phyloP scores from a whole-genome alignment of 2,113 vertebrate species.

The Dicentrarchus labrax region DNA sequence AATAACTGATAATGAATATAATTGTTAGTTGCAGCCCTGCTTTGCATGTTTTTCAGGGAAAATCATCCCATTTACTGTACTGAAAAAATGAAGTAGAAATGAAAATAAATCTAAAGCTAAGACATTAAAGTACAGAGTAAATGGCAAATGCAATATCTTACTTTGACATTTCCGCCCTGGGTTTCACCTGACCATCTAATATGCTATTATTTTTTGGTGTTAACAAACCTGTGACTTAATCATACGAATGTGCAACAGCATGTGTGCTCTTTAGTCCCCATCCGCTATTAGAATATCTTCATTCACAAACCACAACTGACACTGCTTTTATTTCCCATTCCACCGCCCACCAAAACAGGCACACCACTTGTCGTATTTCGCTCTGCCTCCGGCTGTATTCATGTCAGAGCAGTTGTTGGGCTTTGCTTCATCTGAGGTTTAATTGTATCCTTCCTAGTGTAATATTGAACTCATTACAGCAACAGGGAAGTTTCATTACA shows the following conservation, averaged over 20 bases:
- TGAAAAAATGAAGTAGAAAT: not conserved
- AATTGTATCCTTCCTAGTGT: slow-evolving; percentile 53
- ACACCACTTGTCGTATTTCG: slow-evolving; percentile 15
- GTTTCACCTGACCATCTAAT: not conserved
- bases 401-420: slow-evolving; percentile 44
- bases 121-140: not conserved
- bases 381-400: slow-evolving; percentile 42
- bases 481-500: slow-evolving; percentile 44
- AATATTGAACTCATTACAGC: slow-evolving; percentile 51
- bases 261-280: slow-evolving; percentile 23
- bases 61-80: not conserved
- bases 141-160: not conserved
- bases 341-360: not conserved
- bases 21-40: too few relatives aligned
- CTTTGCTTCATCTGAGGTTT: slow-evolving; percentile 52
- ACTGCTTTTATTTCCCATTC: slow-evolving; percentile 29
- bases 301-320: slow-evolving; percentile 59
- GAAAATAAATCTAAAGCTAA: not conserved
- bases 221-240: not conserved
- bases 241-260: not conserved
- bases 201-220: not conserved
- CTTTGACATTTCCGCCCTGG: not conserved
- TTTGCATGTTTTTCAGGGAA: not conserved
- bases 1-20: too few relatives aligned
- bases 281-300: slow-evolving; percentile 36